Evolutionary conservation across 2,888 invertebrate species (phyloP).

Genomic region (Oligia strigilis): DNA sequence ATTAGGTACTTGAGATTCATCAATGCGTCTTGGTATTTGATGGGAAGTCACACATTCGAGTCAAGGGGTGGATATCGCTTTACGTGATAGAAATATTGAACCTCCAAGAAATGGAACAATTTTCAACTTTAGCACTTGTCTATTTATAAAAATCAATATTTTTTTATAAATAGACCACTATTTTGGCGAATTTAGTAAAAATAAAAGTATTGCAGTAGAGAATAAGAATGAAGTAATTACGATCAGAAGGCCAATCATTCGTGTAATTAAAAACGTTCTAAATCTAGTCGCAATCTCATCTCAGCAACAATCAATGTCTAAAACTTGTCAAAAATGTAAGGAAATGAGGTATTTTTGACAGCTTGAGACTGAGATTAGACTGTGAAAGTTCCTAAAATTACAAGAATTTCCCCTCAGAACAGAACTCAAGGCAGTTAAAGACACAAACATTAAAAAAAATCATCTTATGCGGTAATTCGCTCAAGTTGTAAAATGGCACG

Average conservation of each 20-base stretch:
- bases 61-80: conserved; percentile 70
- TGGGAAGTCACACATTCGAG: conserved; percentile 13
- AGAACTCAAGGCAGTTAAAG: not conserved
- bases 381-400: not conserved
- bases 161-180: conserved; percentile 23
- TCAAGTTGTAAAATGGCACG: not conserved
- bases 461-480: not conserved
- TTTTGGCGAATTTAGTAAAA: conserved; percentile 63
- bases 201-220: not conserved
- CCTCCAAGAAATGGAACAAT: conserved; percentile 59
- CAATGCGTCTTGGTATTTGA: conserved; percentile 17
- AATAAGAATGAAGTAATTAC: not conserved
- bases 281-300: not conserved
- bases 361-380: no score
- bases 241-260: not conserved
- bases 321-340: no score
- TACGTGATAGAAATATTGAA: conserved; percentile 78
- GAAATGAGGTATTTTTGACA: no score
- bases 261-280: not conserved
- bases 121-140: conserved; percentile 70
- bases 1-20: conserved; percentile 21
- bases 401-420: not conserved
- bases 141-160: no score
- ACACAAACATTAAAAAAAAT: not conserved
- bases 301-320: no score